Conservation (phyloP, 2,113 vertebrate genomes). For the Bos indicus region DNA sequence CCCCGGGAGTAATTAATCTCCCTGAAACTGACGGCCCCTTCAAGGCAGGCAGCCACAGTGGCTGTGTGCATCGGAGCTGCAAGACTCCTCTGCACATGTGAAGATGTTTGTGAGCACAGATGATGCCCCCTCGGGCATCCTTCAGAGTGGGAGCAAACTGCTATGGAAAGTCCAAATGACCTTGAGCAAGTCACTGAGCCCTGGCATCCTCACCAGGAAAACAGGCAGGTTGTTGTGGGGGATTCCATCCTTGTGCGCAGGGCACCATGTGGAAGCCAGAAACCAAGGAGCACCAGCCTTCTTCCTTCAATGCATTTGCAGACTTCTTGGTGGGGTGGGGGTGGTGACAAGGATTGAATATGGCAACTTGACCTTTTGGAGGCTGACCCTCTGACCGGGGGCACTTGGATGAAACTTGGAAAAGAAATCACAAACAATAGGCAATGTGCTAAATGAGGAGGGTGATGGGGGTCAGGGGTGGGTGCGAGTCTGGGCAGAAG, state of each 20-base stretch:
- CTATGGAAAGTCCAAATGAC: not conserved
- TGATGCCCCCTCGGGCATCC: too few relatives aligned
- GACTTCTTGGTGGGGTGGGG: not conserved
- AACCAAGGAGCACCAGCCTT: not conserved
- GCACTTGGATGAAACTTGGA: not conserved
- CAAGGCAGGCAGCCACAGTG: not conserved
- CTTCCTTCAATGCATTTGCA: accelerated
- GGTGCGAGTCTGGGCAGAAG: not conserved
- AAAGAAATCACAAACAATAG: not conserved
- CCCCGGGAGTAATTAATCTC: not conserved
- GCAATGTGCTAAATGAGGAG: too few relatives aligned
- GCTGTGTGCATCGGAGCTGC: not conserved
- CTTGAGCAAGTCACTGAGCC: not conserved
- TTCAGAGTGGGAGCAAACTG: not conserved
- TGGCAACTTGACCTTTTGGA: not conserved
- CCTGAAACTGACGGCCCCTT: not conserved
- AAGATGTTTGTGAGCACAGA: not conserved
- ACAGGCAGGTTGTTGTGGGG: not conserved
- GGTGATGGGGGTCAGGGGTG: not conserved
- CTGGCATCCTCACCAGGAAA: not conserved
- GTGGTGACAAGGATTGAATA: not conserved
- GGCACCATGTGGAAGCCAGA: not conserved
- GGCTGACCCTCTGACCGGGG: not conserved
- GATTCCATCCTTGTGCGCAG: not conserved
- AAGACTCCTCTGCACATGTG: not conserved